These are phyloP conservation scores for Premnoplex brunnescens DNA, from an alignment of 2,797 vertebrate species.

Conservation along the genomic window DNA sequence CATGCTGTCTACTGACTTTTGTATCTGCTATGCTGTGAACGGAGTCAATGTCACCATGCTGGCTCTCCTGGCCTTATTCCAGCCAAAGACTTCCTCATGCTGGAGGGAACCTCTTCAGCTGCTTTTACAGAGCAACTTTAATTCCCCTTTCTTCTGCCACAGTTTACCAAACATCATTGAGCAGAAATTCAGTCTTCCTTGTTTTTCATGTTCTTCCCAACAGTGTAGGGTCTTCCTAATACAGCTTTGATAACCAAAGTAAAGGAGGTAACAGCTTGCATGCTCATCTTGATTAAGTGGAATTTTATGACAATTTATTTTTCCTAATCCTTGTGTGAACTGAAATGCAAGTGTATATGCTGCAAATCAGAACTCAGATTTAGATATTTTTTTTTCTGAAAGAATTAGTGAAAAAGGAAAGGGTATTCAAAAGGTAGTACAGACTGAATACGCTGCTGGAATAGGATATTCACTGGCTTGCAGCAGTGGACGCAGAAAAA, in stretches of 20 bases:
- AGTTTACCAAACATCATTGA: neutral
- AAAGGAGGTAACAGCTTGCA: neutral
- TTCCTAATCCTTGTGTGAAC: neutral
- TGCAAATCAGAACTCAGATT: neutral
- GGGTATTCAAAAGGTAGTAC: neutral
- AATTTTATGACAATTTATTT: neutral
- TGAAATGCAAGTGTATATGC: neutral
- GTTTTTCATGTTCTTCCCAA: neutral
- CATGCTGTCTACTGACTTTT: neutral
- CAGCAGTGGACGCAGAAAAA: neutral
- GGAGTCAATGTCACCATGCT: constrained; percentile 12
- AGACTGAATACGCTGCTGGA: neutral
- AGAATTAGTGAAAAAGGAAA: neutral
- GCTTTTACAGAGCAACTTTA: constrained; percentile 19
- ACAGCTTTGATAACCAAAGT: neutral
- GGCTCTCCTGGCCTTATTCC: constrained; percentile 24
- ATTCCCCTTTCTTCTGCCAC: neutral
- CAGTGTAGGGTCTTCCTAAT: neutral
- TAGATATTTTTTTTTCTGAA: neutral
- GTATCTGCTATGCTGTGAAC: constrained; percentile 39
- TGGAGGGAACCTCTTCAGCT: constrained; percentile 28
- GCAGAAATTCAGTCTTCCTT: neutral
- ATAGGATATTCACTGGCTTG: neutral
- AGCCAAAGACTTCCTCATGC: constrained; percentile 12
- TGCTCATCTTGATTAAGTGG: neutral